These are phyloP conservation scores for Thalassarche chlororhynchos DNA, from an alignment of 2,113 vertebrate genomes.

Conservation along the genomic window DNA sequence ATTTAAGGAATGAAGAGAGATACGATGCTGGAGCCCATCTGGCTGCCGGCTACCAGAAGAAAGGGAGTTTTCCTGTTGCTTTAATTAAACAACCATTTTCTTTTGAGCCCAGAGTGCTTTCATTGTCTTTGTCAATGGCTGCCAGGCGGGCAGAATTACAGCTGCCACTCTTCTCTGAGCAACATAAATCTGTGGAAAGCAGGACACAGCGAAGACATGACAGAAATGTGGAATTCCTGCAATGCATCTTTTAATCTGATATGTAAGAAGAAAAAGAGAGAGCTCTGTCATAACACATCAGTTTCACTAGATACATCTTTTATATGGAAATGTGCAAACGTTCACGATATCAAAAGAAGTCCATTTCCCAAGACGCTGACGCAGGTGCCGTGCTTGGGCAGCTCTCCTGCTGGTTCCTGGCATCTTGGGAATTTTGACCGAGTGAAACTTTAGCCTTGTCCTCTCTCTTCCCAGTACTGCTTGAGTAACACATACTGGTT, in stretches of 20 bases:
- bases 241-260: background rate
- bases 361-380: background rate
- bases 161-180: background rate
- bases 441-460: background rate
- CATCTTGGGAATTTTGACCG: background rate
- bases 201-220: background rate
- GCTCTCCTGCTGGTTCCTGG: rapidly evolving
- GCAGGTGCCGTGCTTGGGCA: background rate
- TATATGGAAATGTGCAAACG: background rate
- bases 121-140: background rate
- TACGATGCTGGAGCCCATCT: background rate
- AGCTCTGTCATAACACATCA: background rate
- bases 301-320: background rate
- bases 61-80: background rate
- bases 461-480: background rate
- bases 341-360: background rate
- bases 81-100: background rate
- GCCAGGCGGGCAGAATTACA: background rate
- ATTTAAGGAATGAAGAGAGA: background rate
- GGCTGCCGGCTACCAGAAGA: background rate
- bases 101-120: background rate
- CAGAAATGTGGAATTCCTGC: background rate
- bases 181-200: background rate
- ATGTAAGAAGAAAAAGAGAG: background rate
- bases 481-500: too few species aligned